Evolutionary conservation across 2,888 invertebrate genomes (phyloP).

Genomic region (Archips xylosteana): DNA sequence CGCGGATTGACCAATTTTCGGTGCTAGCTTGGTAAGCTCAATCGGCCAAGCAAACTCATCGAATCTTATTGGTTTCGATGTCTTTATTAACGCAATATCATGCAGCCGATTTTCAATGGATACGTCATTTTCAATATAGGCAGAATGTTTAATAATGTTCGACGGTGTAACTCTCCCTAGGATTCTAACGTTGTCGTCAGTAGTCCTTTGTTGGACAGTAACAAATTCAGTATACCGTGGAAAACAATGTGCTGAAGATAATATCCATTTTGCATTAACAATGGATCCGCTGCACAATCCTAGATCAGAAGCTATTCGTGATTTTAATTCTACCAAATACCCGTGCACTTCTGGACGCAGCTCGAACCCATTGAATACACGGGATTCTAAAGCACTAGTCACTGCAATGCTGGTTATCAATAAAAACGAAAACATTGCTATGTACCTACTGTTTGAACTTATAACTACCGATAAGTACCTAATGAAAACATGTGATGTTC

Average conservation of each 20-base stretch:
- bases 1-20: constrained; percentile 36
- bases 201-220: constrained; percentile 8
- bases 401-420: constrained; percentile 12
- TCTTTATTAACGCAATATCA: constrained; percentile 52
- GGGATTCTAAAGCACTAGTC: constrained; percentile 34
- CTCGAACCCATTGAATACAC: constrained; percentile 45
- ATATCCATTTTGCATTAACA: constrained; percentile 48
- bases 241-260: constrained; percentile 55
- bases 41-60: constrained; percentile 39
- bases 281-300: constrained; percentile 53
- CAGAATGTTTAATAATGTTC: constrained; percentile 17
- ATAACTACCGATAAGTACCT: neutral
- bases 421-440: constrained; percentile 15
- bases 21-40: constrained; percentile 3
- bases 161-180: constrained; percentile 1
- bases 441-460: neutral
- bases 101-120: constrained; percentile 30
- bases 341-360: constrained; percentile 45
- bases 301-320: neutral
- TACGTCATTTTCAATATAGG: neutral
- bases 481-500: neutral
- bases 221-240: neutral
- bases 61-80: constrained; percentile 44
- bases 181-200: neutral
- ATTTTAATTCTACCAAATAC: constrained; percentile 49